Percentiles rank a stretch among this genome's conserved stretches.
Conservation (phyloP, 2,797 vertebrate species). For the Pyrocephalus nanus region DNA sequence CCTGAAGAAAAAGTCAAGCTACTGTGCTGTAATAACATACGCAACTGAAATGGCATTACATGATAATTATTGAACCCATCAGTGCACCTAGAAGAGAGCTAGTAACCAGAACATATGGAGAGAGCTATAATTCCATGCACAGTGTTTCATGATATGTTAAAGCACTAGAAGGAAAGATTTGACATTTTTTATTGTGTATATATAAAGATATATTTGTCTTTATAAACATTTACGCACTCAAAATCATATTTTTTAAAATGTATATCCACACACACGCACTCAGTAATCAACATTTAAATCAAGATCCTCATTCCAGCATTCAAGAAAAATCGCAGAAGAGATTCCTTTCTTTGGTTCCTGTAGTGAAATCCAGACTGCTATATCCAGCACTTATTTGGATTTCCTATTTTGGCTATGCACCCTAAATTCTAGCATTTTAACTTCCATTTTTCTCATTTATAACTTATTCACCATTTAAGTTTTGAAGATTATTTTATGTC, state of each 20-base stretch:
- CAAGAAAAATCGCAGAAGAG: background rate
- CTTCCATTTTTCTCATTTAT: background rate
- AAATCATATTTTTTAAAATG: background rate
- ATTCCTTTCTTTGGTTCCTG: background rate
- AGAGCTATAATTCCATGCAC: background rate
- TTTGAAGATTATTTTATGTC: background rate
- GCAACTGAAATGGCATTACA: background rate
- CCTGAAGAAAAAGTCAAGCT: slow-evolving; percentile 52
- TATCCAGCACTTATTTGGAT: background rate
- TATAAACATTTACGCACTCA: background rate
- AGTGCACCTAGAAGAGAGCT: slow-evolving; percentile 11
- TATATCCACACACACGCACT: background rate
- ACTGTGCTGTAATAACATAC: slow-evolving; percentile 30
- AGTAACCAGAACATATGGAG: slow-evolving; percentile 34
- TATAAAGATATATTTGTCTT: background rate
- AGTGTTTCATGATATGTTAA: background rate
- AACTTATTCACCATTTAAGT: background rate
- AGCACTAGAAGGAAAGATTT: background rate
- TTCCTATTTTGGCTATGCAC: background rate
- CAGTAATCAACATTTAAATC: background rate
- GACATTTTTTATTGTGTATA: background rate
- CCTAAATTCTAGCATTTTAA: background rate
- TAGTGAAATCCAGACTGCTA: background rate
- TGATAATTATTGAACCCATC: slow-evolving; percentile 41
- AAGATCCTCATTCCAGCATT: background rate